phyloP scores from a whole-genome alignment of 2,113 vertebrate genomes.

The Calidris pygmaea region DNA sequence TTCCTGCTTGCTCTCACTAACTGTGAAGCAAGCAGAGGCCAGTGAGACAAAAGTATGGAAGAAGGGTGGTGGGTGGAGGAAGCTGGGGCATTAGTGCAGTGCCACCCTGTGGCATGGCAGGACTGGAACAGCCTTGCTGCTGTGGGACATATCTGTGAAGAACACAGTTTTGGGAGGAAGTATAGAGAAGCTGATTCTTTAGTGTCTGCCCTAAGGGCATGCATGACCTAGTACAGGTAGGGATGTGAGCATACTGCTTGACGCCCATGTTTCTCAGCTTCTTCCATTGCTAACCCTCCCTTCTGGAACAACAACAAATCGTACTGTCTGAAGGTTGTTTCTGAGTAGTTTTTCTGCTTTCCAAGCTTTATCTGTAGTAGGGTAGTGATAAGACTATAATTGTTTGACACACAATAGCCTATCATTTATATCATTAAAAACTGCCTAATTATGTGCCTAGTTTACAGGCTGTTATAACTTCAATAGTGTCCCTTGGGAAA shows the following conservation, averaged over 20 bases:
- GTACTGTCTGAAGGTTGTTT: not conserved
- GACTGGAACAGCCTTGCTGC: not conserved
- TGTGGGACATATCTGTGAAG: not conserved
- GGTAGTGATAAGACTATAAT: not conserved
- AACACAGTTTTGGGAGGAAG: not conserved
- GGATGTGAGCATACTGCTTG: not conserved
- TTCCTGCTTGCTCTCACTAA: not conserved
- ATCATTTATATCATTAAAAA: not conserved
- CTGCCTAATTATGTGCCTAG: not conserved
- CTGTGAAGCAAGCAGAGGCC: not conserved
- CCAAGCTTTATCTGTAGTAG: not conserved
- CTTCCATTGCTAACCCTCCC: not conserved
- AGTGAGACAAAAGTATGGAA: not conserved
- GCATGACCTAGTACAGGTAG: not conserved
- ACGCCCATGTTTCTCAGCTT: not conserved
- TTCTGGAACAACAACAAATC: not conserved
- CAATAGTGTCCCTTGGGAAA: not conserved
- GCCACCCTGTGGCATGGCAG: not conserved
- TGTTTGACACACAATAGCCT: not conserved
- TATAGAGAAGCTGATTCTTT: not conserved
- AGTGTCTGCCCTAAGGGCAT: not conserved
- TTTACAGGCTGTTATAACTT: not conserved
- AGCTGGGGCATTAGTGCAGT: not conserved
- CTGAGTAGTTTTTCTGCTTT: not conserved
- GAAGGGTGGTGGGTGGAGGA: not conserved